phyloP scores from a whole-genome alignment of 2,113 vertebrate genomes.

The Salvator merianae region DNA sequence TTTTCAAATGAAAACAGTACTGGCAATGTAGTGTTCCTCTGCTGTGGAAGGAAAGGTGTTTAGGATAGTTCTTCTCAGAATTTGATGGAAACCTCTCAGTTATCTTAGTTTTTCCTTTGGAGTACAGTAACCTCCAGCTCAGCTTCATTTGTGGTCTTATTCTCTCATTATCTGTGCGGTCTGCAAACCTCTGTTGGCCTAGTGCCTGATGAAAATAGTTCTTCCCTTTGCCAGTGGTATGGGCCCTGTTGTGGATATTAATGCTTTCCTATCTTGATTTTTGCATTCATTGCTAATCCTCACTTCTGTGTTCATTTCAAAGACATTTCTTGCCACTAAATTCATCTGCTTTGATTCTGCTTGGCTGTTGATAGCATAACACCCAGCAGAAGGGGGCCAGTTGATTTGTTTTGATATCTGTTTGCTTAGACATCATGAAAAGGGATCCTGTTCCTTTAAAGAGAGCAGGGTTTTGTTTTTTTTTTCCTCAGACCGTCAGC shows the following conservation, averaged over 20 bases:
- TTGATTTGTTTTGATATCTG: constrained; percentile 38
- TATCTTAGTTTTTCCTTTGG: background rate
- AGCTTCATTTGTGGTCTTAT: background rate
- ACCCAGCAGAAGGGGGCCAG: background rate
- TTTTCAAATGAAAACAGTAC: background rate
- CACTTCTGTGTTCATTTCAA: constrained; percentile 24
- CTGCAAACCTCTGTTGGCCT: background rate
- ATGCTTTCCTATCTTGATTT: constrained; percentile 35
- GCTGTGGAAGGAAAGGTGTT: background rate
- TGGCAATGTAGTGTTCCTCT: background rate
- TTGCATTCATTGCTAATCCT: constrained; percentile 43
- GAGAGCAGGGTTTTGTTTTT: constrained; percentile 30
- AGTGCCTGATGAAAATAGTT: constrained; percentile 48
- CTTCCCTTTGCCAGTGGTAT: constrained; percentile 34
- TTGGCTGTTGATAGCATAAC: background rate
- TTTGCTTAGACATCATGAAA: constrained; percentile 44
- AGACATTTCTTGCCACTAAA: constrained; percentile 37
- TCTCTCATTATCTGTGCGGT: too few species aligned
- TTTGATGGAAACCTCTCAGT: rapidly evolving
- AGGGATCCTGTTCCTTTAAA: constrained; percentile 57
- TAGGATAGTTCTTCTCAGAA: rapidly evolving
- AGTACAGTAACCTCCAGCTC: background rate
- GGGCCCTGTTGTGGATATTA: constrained; percentile 49
- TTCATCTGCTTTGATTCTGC: background rate
- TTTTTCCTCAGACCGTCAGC: constrained; percentile 52